Percentiles rank a stretch among this genome's conserved stretches.
Evolutionary conservation across 1,140 invertebrate genomes (phyloP).

Genomic region (Hycleus phaleratus): DNA sequence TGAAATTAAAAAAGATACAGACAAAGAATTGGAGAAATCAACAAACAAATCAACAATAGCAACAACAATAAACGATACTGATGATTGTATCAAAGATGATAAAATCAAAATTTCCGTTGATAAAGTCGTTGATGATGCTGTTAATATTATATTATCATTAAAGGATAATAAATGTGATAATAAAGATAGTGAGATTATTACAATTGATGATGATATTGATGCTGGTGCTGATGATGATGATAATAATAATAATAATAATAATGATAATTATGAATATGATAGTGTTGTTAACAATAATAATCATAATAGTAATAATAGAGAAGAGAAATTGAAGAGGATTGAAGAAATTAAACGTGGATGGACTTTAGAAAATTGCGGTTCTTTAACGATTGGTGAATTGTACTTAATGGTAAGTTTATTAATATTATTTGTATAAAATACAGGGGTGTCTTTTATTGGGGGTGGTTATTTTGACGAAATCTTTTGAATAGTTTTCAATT

Average conservation of each 20-base stretch:
- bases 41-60: constrained; percentile 6
- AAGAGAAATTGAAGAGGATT: constrained; percentile 28
- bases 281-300: constrained; percentile 6
- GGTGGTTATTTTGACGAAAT: too few relatives aligned
- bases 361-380: constrained; percentile 64
- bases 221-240: too few relatives aligned
- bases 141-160: constrained; percentile 33
- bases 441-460: too few relatives aligned
- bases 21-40: constrained; percentile 16
- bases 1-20: neutral
- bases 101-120: constrained; percentile 14
- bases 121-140: constrained; percentile 30
- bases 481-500: too few relatives aligned
- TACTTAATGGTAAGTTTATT: constrained; percentile 65
- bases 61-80: constrained; percentile 5
- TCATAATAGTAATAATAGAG: constrained; percentile 3
- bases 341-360: constrained; percentile 66
- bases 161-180: constrained; percentile 17
- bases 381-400: constrained; percentile 80
- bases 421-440: neutral
- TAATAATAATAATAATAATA: neutral
- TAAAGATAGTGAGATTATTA: constrained; percentile 1
- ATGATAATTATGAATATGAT: neutral
- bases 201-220: neutral
- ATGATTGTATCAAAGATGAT: neutral